A percentile compares a stretch with the other conserved stretches of the same genome.
phyloP scores from a whole-genome alignment of 2,888 invertebrate genomes.

The Magallana nippona region DNA sequence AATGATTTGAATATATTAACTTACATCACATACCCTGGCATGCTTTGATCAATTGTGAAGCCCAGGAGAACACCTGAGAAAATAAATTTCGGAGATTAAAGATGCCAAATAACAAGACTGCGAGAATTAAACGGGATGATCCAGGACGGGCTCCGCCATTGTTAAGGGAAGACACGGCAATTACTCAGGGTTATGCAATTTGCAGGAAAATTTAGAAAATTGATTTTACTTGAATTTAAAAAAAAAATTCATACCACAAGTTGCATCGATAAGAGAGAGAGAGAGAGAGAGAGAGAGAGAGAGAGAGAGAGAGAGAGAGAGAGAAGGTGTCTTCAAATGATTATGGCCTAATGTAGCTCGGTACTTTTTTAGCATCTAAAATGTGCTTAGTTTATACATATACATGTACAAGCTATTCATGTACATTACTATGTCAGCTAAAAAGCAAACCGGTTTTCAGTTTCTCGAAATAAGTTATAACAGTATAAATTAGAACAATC shows the following conservation, averaged over 20 bases:
- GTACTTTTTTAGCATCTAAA: too few relatives aligned
- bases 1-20: slow-evolving; percentile 27
- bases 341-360: too few relatives aligned
- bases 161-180: not conserved
- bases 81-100: slow-evolving; percentile 29
- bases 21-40: slow-evolving; percentile 26
- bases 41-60: slow-evolving; percentile 29
- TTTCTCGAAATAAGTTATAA: too few relatives aligned
- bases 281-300: slow-evolving; percentile 15
- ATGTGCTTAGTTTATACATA: too few relatives aligned
- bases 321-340: not conserved
- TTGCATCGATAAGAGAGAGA: not conserved
- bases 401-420: too few relatives aligned
- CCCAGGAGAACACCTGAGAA: slow-evolving; percentile 1
- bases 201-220: not conserved
- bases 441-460: too few relatives aligned
- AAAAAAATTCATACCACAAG: not conserved
- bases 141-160: not conserved
- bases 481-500: too few relatives aligned
- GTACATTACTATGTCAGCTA: too few relatives aligned
- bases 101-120: slow-evolving; percentile 15
- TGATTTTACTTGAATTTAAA: not conserved
- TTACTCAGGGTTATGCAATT: slow-evolving; percentile 12
- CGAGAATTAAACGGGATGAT: slow-evolving; percentile 18
- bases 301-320: not conserved